phyloP scores from a whole-genome alignment of 1,140 invertebrate genomes.

The Ips nitidus region DNA sequence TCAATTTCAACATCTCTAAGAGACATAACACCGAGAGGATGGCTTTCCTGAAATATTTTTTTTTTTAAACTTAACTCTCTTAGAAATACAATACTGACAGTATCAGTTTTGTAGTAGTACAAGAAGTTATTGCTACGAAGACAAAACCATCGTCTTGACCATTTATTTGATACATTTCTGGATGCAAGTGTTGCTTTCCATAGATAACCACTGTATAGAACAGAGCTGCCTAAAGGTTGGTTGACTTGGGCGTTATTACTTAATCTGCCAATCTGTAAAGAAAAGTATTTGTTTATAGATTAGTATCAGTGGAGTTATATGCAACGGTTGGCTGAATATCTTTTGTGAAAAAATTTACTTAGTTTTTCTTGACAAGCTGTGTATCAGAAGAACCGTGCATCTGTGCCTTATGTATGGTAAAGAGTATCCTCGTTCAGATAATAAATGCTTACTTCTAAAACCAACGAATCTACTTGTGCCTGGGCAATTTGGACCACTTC shows the following conservation, averaged over 20 bases:
- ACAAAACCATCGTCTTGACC: constrained; percentile 89
- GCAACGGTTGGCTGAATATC: no score
- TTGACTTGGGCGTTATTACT: constrained; percentile 38
- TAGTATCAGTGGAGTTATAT: no score
- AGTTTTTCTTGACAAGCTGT: no score
- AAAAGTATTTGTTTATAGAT: no score
- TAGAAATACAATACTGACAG: constrained; percentile 54
- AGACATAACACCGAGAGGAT: constrained; percentile 87
- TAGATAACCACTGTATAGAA: constrained; percentile 76
- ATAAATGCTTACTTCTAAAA: constrained; percentile 66
- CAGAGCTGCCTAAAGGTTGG: constrained; percentile 56
- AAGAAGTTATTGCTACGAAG: constrained; percentile 89
- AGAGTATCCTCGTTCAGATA: no score
- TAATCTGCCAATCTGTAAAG: no score
- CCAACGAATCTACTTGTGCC: constrained; percentile 79
- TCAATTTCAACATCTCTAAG: constrained; percentile 79
- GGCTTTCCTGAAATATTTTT: constrained; percentile 66
- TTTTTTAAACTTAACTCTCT: no score
- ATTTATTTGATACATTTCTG: constrained; percentile 64
- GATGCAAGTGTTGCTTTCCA: constrained; percentile 69
- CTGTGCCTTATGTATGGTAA: no score
- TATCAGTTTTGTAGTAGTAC: constrained; percentile 92
- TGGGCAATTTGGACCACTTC: constrained; percentile 94
- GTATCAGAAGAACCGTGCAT: no score
- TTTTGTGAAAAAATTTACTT: no score